These are phyloP conservation scores for Ophion ventricosus DNA, from an alignment of 2,888 invertebrate genomes.

Conservation along the genomic window DNA sequence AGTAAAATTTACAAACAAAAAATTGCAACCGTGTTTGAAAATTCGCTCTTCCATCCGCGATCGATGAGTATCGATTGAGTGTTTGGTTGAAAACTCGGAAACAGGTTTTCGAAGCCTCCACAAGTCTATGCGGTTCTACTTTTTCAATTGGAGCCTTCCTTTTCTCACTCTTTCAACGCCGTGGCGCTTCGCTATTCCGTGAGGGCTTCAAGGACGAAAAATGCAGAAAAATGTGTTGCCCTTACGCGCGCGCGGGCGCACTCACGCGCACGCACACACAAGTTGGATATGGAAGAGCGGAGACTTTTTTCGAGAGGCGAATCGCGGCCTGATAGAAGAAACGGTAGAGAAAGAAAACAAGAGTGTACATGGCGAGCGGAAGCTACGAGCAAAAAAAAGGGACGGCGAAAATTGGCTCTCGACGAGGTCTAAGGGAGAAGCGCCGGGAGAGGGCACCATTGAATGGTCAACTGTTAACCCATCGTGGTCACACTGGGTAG, in stretches of 20 bases:
- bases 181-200: constrained; percentile 38
- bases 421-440: background rate
- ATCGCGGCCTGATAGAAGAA: background rate
- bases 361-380: constrained; percentile 16
- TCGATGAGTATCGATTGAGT: constrained; percentile 55
- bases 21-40: too few relatives aligned
- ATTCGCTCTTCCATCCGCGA: constrained; percentile 3
- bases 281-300: background rate
- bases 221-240: constrained; percentile 22
- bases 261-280: background rate
- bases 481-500: too few relatives aligned
- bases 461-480: background rate
- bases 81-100: constrained; percentile 58
- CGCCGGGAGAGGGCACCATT: background rate
- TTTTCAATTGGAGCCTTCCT: constrained; percentile 42
- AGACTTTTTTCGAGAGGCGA: constrained; percentile 2
- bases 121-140: constrained; percentile 41
- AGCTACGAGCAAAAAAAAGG: background rate
- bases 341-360: background rate
- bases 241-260: background rate
- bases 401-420: background rate
- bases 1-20: too few relatives aligned
- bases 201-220: constrained; percentile 51
- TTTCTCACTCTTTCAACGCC: constrained; percentile 25
- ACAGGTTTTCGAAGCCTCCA: constrained; percentile 57